Conservation (phyloP, 2,888 invertebrate species). For the Halictus quadricinctus region DNA sequence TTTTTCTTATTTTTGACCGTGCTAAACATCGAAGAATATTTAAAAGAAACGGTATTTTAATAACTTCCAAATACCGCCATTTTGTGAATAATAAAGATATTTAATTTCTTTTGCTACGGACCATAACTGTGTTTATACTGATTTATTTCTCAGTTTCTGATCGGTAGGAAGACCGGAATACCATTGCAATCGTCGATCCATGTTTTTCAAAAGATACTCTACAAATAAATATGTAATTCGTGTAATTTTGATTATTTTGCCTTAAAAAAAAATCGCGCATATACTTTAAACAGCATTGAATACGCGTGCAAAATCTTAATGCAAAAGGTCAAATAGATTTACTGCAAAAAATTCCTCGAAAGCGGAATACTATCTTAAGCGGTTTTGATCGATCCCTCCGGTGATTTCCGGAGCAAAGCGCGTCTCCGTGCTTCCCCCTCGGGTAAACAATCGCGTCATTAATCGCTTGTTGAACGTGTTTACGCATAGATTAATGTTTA, state of each 20-base stretch:
- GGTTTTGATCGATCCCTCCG: constrained; percentile 28
- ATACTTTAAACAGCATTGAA: not conserved
- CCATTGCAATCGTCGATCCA: too few relatives aligned
- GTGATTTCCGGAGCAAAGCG: constrained; percentile 39
- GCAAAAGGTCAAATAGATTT: not conserved
- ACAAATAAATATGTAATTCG: not conserved
- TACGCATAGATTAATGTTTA: constrained; percentile 34
- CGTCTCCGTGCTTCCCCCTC: constrained; percentile 33
- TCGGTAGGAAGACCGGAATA: not conserved
- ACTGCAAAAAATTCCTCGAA: not conserved
- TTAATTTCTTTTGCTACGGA: not conserved
- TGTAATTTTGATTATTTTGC: not conserved
- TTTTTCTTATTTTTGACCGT: not conserved
- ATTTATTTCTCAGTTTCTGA: not conserved
- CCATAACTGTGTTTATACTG: not conserved
- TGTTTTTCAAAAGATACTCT: not conserved
- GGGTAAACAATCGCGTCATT: constrained; percentile 11
- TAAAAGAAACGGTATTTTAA: too few relatives aligned
- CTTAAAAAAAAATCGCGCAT: not conserved
- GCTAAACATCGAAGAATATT: not conserved
- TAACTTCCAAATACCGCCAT: too few relatives aligned
- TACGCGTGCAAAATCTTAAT: not conserved
- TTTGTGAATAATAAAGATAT: too few relatives aligned
- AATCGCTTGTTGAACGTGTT: constrained; percentile 32
- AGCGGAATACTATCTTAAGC: not conserved